Evolutionary conservation across 2,113 vertebrate genomes (phyloP).

Genomic region (Pagrus major): DNA sequence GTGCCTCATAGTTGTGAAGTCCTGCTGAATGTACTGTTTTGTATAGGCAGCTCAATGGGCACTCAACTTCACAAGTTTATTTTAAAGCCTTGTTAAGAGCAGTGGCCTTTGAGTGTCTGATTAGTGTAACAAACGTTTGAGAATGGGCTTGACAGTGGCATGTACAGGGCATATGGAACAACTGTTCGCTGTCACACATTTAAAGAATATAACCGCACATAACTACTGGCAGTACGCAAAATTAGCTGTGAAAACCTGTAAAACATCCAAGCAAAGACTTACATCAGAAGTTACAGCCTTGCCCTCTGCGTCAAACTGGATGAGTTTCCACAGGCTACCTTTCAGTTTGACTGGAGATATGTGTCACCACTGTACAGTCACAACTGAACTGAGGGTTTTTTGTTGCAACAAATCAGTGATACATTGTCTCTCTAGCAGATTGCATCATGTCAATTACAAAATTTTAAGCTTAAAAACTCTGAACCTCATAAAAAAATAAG

Average conservation of each 20-base stretch:
- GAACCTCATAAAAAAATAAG: not conserved
- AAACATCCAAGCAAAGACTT: conserved; percentile 3
- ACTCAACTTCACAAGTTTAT: conserved; percentile 17
- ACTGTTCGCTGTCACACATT: not conserved
- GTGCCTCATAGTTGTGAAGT: conserved; percentile 12
- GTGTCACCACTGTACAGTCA: not conserved
- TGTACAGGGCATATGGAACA: conserved; percentile 5
- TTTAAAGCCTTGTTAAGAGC: conserved; percentile 50
- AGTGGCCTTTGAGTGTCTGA: conserved; percentile 47
- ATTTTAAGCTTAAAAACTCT: not conserved
- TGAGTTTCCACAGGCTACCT: not conserved
- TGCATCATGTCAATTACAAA: not conserved
- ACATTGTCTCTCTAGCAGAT: not conserved
- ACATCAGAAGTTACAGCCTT: not conserved
- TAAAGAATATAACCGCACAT: conserved; percentile 2
- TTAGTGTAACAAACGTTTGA: conserved; percentile 38
- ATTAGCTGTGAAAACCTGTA: conserved; percentile 1
- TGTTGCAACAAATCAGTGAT: not conserved
- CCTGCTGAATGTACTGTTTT: conserved; percentile 26
- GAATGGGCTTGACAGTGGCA: conserved; percentile 10
- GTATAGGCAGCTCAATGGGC: conserved; percentile 19
- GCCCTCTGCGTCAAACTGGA: not conserved
- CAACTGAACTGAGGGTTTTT: not conserved
- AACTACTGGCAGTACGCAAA: not conserved
- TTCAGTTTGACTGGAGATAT: not conserved